Evolutionary conservation across 2,797 vertebrate genomes (phyloP), one percentile per base, ranked within the genome.

Genomic region (Pangasius sanitwongsei): DNA sequence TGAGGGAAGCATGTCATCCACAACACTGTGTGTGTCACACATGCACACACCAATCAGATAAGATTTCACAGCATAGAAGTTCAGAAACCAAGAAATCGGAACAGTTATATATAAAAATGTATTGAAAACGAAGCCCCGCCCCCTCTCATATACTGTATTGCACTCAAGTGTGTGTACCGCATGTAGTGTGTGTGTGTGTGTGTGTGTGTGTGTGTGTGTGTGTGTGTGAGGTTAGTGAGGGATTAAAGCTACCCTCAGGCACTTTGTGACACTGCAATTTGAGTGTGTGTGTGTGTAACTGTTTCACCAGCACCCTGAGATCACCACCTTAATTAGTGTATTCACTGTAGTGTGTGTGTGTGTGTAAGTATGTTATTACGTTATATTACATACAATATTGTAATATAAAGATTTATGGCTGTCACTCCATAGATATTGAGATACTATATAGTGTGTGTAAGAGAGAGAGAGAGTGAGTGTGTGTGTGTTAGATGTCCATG

Each of bases 221-320:
- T 70, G 41, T 70, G 23, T 34, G 37, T 61, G 72, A 77, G 85
- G 69, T 85, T 53, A 37, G 67, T 31, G 78, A 87, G 83, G 87
- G 83, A 69, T 44, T 34, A 44, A 85, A 88, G 83, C 83, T 84
- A 88, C 93, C 90, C 91, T 93, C 94, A 96, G 95, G 96, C 96
- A 97, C 96, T 97, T 96, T 94, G 95, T 95, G 95, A 96, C 92
- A 93, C 92, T 95, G 95, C 95, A 95, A 34, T 92, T 93, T 90
- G 88, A 91, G 82, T 93, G 89, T 94, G 94, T 96, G 95, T 92
- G 94, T 96, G 94, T 94, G 95, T 94, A 94, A 91, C 92, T 88
- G 89, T 92, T 80, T 82, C 89, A 55, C 77, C 87, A 93, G 95
- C 93, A 94, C 92, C 94, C 96, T 97, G 96, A 97, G 96, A 95